Base-by-base conservation (phyloP, 1,140 invertebrate genomes). In the Philopotamus ludificatus region DNA sequence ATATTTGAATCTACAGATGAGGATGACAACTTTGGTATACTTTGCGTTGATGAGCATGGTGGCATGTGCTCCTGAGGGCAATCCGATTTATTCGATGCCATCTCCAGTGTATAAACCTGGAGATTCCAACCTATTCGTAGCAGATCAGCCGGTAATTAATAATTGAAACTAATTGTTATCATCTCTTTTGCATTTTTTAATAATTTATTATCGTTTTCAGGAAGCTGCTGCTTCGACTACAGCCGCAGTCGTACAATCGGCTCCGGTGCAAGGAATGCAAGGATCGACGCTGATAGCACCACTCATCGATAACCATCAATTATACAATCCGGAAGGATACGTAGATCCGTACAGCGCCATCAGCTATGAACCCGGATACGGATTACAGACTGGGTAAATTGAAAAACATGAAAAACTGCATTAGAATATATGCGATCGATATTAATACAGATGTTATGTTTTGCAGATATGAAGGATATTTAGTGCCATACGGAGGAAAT, bases 381-480 rank as follows among this genome's bases (percentile, higher is more conserved):
- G 64, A 39, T n/a, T 64, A 10, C 68, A 70, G 26, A 61, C 62
- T 39, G 68, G 68, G 65, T 70, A 59, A 63, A 57, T 57, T 16
- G 49, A 42, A 12, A 22, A 34, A 34, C 21, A 65, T 34, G 25
- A 16, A 3, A 7, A 21, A n/a, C 2, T 59, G 39, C 9, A 39
- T 45, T 16, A 47, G 16, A 18, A n/a, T 12, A 57, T 1, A 23
- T 12, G 18, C 18, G n/a, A 7, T 16, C 26, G 15, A 34, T 2
- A 49, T 59, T 55, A 45, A 55, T 7, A 44, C 42, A 49, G 3
- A 57, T 0, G 41, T 1, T 60, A 1, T 45, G 26, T 21, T 28
- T 61, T 64, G 28, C 28, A 70, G 68, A 41, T 70, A 65, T 57
- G 68, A 70, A 65, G 68, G 68, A 16, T 70, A 70, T 28, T 61